These are phyloP conservation scores for Callospermophilus lateralis DNA, from an alignment of 2,113 vertebrate species.

Conservation along the genomic window DNA sequence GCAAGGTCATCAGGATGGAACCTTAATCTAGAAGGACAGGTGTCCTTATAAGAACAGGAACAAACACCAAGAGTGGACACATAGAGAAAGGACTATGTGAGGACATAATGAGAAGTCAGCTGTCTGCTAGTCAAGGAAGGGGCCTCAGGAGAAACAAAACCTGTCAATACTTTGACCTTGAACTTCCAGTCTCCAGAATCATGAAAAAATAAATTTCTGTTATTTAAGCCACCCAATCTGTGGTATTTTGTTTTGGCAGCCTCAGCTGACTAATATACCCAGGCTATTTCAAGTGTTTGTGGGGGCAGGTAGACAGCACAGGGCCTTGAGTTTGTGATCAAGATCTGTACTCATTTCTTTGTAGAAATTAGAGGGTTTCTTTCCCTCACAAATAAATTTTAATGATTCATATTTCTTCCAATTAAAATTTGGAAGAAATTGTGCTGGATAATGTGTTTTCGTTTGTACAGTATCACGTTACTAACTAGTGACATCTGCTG, in stretches of 20 bases:
- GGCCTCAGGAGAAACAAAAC: background rate
- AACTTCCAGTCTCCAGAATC: background rate
- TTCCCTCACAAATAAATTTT: background rate
- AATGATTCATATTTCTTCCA: slow-evolving; percentile 2
- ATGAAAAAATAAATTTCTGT: background rate
- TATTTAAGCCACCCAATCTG: background rate
- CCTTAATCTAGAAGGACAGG: background rate
- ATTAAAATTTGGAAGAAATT: slow-evolving; percentile 13
- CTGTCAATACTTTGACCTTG: background rate
- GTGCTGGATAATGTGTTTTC: background rate
- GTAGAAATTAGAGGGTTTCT: background rate
- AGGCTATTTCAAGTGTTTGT: background rate
- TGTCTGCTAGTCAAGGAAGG: background rate
- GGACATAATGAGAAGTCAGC: background rate
- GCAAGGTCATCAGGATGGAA: background rate
- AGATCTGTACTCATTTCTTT: background rate
- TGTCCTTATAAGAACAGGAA: background rate
- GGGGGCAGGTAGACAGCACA: background rate
- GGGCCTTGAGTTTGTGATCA: background rate
- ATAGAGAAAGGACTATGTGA: background rate
- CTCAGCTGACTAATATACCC: background rate
- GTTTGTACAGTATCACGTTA: background rate
- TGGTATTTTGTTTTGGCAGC: slow-evolving; percentile 1
- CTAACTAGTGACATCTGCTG: slow-evolving; percentile 66
- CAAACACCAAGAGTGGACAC: background rate